Percentiles rank a stretch among this genome's conserved stretches.
Conservation (phyloP, 2,113 vertebrate genomes). For the Hylia prasina region DNA sequence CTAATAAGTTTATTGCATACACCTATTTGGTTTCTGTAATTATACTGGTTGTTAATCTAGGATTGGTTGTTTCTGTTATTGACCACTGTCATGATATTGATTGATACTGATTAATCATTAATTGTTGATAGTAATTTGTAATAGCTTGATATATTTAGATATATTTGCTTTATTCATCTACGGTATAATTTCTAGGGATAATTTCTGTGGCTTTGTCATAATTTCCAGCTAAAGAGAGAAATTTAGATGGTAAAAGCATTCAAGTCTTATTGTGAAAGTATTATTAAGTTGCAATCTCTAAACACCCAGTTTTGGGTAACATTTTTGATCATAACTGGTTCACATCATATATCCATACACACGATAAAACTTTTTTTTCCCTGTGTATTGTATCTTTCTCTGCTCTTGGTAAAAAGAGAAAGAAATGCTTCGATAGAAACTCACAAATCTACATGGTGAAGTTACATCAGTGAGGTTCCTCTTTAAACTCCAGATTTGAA, state of each 20-base stretch:
- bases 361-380: neutral
- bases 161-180: neutral
- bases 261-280: too few relatives aligned
- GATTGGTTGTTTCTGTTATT: neutral
- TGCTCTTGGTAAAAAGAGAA: neutral
- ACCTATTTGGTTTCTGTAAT: neutral
- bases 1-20: neutral
- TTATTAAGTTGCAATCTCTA: neutral
- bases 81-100: neutral
- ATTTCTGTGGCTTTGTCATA: neutral
- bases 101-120: neutral
- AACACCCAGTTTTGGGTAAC: neutral
- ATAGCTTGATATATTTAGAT: neutral
- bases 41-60: neutral
- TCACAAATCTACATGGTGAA: neutral
- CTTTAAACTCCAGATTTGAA: neutral
- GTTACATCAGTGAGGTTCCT: neutral
- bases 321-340: neutral
- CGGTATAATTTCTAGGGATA: neutral
- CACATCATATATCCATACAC: neutral
- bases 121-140: neutral
- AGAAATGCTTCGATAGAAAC: neutral
- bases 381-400: neutral
- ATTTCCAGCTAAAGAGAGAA: neutral
- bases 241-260: neutral